Base-by-base conservation (phyloP, 2,888 invertebrate genomes). In the Chymomyza fuscimana region DNA sequence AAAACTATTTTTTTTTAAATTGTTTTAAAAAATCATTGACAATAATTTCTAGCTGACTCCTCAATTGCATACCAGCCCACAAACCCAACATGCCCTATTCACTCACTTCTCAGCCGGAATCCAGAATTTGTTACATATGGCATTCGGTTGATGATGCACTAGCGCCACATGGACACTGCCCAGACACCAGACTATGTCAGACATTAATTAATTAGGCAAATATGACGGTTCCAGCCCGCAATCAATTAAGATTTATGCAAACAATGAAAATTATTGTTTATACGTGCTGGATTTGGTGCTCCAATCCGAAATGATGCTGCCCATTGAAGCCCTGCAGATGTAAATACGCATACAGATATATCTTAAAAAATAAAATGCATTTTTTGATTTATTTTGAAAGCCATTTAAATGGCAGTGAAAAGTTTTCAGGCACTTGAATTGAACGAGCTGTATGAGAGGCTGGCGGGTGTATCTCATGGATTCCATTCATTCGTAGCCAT, bases 371-470 rank as follows among this genome's bases (percentile, higher is more conserved):
- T 54, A 15, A 19, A 16, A 16, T 54, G 22, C 19, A 54, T 19
- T 54, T 54, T 54, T 70, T 64, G 60, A 76, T 72, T 69, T 62
- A 76, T 72, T 71, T 76, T 74, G 67, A 73, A 72, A 71, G 71
- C 77, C 65, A 52, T 52, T 73, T 70, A 68, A 76, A 78, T 77
- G 70, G 56, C 67, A 72, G 65, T 67, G 61, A 67, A 58, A 58
- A 58, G 58, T 58, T 54, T 54, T 9, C 54, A 54, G 54, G 54
- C 54, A 54, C 54, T 54, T 54, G 54, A 54, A 54, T 19, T 54
- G 54, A 54, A 7, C 15, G 19, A 9, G 19, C 54, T 22, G 54
- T 1, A 46, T 22, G 16, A 22, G 16, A 22, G 7, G 19, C 54
- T 10, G 22, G 54, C 22, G 19, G 22, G 22, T 54, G 65, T 58